A percentile compares a stretch with the other conserved stretches of the same genome.
These are phyloP conservation scores for Nerophis ophidion DNA, from an alignment of 2,113 vertebrate species.

Conservation along the genomic window DNA sequence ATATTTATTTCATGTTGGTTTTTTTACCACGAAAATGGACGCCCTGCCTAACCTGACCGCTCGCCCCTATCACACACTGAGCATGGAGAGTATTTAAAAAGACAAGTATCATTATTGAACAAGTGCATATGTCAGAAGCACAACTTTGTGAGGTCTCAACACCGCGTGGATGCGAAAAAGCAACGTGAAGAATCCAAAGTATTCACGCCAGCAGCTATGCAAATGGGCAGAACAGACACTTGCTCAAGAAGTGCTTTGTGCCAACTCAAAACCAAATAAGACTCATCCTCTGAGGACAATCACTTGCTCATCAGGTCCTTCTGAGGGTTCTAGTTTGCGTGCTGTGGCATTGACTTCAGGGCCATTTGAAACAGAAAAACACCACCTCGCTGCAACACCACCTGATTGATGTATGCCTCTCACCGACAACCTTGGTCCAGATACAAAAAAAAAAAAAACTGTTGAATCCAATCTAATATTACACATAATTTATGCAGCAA, in stretches of 20 bases:
- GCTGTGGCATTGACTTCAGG: not conserved
- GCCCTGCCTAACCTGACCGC: no score
- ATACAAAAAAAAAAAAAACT: not conserved
- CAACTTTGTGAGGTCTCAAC: no score
- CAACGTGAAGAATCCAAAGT: not conserved
- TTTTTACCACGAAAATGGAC: no score
- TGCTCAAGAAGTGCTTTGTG: not conserved
- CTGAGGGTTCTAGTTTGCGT: not conserved
- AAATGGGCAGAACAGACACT: not conserved
- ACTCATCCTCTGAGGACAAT: not conserved
- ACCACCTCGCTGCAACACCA: not conserved
- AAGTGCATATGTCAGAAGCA: no score
- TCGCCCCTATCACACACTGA: no score
- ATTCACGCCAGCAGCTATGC: slow-evolving; percentile 1
- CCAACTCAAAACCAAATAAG: not conserved
- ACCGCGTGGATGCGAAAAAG: not conserved
- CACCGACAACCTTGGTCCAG: not conserved
- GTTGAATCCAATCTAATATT: no score
- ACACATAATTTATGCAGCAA: no score
- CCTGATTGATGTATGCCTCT: not conserved
- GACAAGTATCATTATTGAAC: no score
- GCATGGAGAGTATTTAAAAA: no score
- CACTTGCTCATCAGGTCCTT: not conserved
- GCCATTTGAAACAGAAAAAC: not conserved
- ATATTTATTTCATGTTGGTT: no score